These are phyloP conservation scores for Serranus cabrilla DNA, from an alignment of 2,797 vertebrate species.

Conservation along the genomic window DNA sequence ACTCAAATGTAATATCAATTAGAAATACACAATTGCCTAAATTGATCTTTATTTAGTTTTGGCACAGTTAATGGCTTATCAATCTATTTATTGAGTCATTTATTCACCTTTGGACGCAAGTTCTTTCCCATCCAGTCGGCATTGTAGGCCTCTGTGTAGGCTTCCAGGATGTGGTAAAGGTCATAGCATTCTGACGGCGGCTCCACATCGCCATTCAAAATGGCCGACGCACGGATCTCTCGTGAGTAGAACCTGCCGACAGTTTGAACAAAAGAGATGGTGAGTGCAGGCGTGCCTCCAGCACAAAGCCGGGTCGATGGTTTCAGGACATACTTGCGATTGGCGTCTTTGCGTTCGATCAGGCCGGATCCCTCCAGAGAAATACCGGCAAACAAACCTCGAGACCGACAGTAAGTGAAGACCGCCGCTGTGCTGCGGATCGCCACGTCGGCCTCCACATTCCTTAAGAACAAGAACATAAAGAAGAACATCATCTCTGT, in stretches of 20 bases:
- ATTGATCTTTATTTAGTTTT: too few species aligned
- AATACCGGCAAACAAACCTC: constrained; percentile 95
- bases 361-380: constrained; percentile 95
- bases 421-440: constrained; percentile 93
- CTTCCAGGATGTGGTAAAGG: constrained; percentile 90
- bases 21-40: too few species aligned
- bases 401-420: constrained; percentile 94
- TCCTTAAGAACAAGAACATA: constrained; percentile 79
- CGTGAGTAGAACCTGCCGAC: constrained; percentile 90
- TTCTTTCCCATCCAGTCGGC: constrained; percentile 84
- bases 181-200: constrained; percentile 88
- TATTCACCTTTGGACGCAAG: constrained; percentile 70
- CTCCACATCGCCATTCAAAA: constrained; percentile 92
- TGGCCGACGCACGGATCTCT: constrained; percentile 92
- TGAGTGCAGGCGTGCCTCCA: background rate
- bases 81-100: too few species aligned
- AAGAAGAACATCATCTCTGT: background rate
- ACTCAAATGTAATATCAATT: too few species aligned
- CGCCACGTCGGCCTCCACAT: constrained; percentile 94
- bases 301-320: background rate
- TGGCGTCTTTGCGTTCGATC: constrained; percentile 96
- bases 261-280: too few species aligned
- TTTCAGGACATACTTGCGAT: constrained; percentile 90
- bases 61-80: too few species aligned
- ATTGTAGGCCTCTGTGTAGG: constrained; percentile 91